Percentiles rank a stretch among this genome's conserved stretches.
Evolutionary conservation across 53 echinoderm and acorn worm genomes (phyloP).

Genomic region (Crossaster papposus): DNA sequence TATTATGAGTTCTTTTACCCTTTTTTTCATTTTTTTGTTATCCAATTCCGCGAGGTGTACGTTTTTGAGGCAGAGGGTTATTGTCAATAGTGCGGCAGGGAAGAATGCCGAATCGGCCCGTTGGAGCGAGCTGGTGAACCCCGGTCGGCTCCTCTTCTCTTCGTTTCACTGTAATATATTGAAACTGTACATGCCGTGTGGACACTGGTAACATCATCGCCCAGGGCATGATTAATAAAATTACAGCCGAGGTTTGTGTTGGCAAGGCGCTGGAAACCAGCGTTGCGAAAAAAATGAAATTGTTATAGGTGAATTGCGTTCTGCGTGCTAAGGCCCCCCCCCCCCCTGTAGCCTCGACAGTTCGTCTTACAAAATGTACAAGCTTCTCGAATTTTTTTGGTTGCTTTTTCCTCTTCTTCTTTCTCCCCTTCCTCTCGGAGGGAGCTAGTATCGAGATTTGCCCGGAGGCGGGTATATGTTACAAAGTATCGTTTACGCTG

Average conservation of each 20-base stretch:
- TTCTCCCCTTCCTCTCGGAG: background rate
- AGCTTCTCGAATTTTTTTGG: background rate
- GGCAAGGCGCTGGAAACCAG: constrained; percentile 23
- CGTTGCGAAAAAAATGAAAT: constrained; percentile 50
- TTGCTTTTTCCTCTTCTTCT: background rate
- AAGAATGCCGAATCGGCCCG: background rate
- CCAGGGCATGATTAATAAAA: constrained; percentile 54
- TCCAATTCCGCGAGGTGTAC: background rate
- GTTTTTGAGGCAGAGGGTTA: background rate
- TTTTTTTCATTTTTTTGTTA: background rate
- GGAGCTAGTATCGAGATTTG: background rate
- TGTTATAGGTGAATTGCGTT: constrained; percentile 42
- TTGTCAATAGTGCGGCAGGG: background rate
- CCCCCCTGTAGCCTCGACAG: background rate
- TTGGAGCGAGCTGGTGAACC: background rate
- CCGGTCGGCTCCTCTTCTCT: background rate
- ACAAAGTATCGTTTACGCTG: constrained; percentile 55
- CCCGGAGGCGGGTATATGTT: constrained; percentile 31
- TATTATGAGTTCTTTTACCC: background rate
- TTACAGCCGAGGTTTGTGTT: constrained; percentile 51
- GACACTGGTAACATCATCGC: constrained; percentile 55
- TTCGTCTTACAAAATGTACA: constrained; percentile 57
- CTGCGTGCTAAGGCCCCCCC: background rate
- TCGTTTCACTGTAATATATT: constrained; percentile 11
- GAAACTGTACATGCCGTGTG: constrained; percentile 43